Base-by-base conservation (phyloP, 2,797 vertebrate species). In the Melanotaenia trifasciata region DNA sequence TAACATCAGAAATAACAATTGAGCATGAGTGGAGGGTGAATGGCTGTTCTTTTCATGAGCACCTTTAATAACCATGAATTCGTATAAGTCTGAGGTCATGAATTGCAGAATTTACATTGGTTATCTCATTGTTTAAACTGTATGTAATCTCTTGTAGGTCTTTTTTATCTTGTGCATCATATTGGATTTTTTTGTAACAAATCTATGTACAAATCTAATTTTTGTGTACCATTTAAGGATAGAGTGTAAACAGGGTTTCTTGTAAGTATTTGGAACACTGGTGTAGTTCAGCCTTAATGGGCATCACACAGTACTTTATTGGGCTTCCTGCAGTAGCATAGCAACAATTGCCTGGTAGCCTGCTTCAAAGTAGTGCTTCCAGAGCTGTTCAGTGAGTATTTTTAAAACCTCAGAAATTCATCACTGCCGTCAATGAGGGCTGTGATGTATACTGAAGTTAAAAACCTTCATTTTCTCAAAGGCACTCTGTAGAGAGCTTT, bases 341-440 rank as follows among this genome's bases (percentile, higher is more conserved):
- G 91, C 92, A 93, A 93, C 90, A 86, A 90, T 90, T 90, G 89
- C 90, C 82, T 84, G 84, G 90, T 83, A 84, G 84, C 85, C 87
- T 73, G 84, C 79, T 89, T 79, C 59, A 80, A 90, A 85, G 84
- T 84, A 79, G 79, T 80, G 84, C 90, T 92, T 47, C 88, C 81
- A 84, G 79, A 85, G 78, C 81, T 10, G 47, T 75, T 81, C 30
- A 74, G 66, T 47, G 35, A 81, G 83, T 75, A 67, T 74, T 90
- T 87, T 90, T 74, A 89, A 90, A 90, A 88, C 86, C 83, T 87
- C 87, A 72, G 68, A 80, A 89, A 87, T 93, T 83, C 45, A 87
- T 91, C 90, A 72, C 70, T 74, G 86, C 35, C 67, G 86, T 87
- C 85, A 91, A 80, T 79, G 87, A 88, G 86, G 61, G 74, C 63